phyloP scores from a whole-genome alignment of 2,113 vertebrate genomes.

The Mobula hypostoma region DNA sequence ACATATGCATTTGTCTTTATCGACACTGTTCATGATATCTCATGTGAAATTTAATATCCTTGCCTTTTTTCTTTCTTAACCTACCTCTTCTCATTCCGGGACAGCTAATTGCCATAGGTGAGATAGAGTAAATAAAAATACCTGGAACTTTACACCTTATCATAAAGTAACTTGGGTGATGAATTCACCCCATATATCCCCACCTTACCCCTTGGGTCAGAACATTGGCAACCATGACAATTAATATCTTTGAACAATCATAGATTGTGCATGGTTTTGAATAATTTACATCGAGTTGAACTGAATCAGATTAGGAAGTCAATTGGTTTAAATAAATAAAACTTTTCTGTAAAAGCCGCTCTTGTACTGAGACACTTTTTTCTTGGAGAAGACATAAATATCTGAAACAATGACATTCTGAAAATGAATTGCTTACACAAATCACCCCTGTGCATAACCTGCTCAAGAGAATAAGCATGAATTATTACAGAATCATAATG shows the following conservation, averaged over 20 bases:
- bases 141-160: not conserved
- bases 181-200: conserved; percentile 1
- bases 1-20: not conserved
- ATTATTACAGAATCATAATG: conserved; percentile 1
- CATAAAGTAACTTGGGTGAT: not conserved
- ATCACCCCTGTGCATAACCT: not conserved
- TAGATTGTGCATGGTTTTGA: not conserved
- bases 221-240: not conserved
- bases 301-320: not conserved
- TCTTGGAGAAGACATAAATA: not conserved
- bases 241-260: not conserved
- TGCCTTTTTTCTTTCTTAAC: not conserved
- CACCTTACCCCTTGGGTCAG: not conserved
- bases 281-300: not conserved
- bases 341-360: not conserved
- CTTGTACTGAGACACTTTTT: not conserved
- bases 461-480: not conserved
- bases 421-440: not conserved
- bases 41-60: not conserved
- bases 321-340: not conserved
- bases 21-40: not conserved
- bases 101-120: not conserved
- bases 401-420: not conserved
- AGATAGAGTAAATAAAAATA: not conserved
- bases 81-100: not conserved